Conservation (phyloP, 2,888 invertebrate species). For the Chaetoderma sp. region DNA sequence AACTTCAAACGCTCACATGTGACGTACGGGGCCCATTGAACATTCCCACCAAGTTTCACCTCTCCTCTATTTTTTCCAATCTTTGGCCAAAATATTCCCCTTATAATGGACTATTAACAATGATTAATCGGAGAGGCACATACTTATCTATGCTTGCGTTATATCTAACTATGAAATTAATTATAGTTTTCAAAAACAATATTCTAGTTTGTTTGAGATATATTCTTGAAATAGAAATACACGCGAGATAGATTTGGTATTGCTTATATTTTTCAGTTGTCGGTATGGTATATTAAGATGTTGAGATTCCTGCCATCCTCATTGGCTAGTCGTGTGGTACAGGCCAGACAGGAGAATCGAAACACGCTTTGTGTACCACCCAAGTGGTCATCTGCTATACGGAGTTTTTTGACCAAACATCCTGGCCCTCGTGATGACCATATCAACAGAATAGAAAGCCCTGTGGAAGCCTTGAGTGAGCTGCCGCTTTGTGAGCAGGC, state of each 20-base stretch:
- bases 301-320: constrained; percentile 42
- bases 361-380: constrained; percentile 9
- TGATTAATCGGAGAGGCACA: too few relatives aligned
- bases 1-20: too few relatives aligned
- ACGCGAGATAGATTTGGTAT: background rate
- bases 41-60: too few relatives aligned
- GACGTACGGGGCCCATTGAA: too few relatives aligned
- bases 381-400: constrained; percentile 43
- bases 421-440: constrained; percentile 45
- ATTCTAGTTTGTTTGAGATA: background rate
- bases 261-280: constrained; percentile 26
- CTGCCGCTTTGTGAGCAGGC: constrained; percentile 12
- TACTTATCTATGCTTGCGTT: too few relatives aligned
- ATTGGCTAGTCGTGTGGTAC: constrained; percentile 27
- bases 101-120: too few relatives aligned
- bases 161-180: too few relatives aligned
- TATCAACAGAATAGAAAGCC: constrained; percentile 35
- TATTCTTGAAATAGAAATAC: background rate
- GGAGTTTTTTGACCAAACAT: constrained; percentile 39
- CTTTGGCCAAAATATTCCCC: too few relatives aligned
- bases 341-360: background rate
- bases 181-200: background rate
- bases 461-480: constrained; percentile 5
- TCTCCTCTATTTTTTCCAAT: too few relatives aligned
- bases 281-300: constrained; percentile 44